Conservation (phyloP, 2,888 invertebrate genomes). For the Helleia helle region DNA sequence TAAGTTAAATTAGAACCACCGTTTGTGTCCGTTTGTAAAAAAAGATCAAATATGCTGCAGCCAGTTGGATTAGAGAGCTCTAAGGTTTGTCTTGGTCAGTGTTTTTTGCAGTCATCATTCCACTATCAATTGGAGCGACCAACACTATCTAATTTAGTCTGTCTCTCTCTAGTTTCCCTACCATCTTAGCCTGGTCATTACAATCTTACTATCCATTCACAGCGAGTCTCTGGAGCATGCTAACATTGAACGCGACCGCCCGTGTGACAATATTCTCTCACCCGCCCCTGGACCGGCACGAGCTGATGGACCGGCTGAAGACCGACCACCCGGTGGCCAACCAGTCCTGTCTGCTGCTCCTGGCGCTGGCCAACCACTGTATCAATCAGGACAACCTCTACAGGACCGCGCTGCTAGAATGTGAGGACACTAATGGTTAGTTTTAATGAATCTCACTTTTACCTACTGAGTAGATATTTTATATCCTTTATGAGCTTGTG, state of each 20-base stretch:
- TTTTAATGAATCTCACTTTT: background rate
- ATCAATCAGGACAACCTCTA: slow-evolving; percentile 87
- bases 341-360: slow-evolving; percentile 89
- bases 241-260: slow-evolving; percentile 76
- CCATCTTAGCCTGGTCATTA: background rate
- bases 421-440: slow-evolving; percentile 85
- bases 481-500: too few species aligned
- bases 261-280: slow-evolving; percentile 44
- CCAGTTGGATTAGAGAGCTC: too few species aligned
- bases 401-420: slow-evolving; percentile 86
- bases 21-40: too few species aligned
- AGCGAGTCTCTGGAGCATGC: slow-evolving; percentile 86
- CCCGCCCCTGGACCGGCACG: slow-evolving; percentile 49
- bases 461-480: too few species aligned
- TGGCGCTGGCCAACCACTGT: slow-evolving; percentile 94
- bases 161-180: too few species aligned
- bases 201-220: too few species aligned
- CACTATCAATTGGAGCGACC: too few species aligned
- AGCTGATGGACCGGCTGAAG: slow-evolving; percentile 62
- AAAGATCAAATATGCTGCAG: too few species aligned
- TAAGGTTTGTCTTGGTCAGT: too few species aligned
- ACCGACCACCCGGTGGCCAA: slow-evolving; percentile 85
- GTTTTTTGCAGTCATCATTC: too few species aligned
- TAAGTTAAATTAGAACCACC: too few species aligned
- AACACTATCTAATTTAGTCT: too few species aligned